Conservation (phyloP, 2,113 vertebrate genomes). For the Triplophysa dalaica region DNA sequence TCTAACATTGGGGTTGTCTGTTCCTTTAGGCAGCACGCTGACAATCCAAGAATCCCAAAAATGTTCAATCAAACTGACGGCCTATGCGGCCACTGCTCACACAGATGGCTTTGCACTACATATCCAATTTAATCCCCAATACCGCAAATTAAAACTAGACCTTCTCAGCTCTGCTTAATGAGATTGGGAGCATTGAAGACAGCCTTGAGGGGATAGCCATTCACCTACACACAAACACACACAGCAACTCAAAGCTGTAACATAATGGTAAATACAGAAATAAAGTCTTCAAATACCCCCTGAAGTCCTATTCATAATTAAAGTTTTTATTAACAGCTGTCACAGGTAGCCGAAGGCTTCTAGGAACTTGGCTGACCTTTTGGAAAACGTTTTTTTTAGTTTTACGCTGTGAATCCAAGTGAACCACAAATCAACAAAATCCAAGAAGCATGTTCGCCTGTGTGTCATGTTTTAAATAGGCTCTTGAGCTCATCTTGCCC, state of each 20-base stretch:
- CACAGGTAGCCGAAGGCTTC: neutral
- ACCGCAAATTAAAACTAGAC: constrained; percentile 39
- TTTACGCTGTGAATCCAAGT: neutral
- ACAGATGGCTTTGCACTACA: constrained; percentile 26
- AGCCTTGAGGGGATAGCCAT: constrained; percentile 10
- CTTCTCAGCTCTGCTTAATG: constrained; percentile 33
- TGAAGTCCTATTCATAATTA: constrained; percentile 32
- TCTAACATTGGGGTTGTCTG: constrained; percentile 25
- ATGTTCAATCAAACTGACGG: constrained; percentile 46
- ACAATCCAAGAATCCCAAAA: constrained; percentile 37
- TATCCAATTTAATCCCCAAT: constrained; percentile 28
- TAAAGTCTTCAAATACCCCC: constrained; percentile 28
- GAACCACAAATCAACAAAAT: constrained; percentile 26
- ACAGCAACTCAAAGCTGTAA: constrained; percentile 1
- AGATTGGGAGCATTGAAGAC: constrained; percentile 15
- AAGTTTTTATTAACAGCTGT: constrained; percentile 35
- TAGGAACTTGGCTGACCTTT: constrained; percentile 32
- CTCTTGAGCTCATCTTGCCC: constrained; percentile 5
- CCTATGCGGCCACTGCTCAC: neutral
- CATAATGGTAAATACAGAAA: neutral
- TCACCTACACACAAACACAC: neutral
- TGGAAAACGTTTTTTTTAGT: neutral
- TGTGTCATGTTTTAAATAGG: constrained; percentile 18
- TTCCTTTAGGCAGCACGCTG: constrained; percentile 35
- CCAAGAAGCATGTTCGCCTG: neutral